Base-by-base conservation (phyloP, 2,797 vertebrate species). In the Hippocampus kuda region DNA sequence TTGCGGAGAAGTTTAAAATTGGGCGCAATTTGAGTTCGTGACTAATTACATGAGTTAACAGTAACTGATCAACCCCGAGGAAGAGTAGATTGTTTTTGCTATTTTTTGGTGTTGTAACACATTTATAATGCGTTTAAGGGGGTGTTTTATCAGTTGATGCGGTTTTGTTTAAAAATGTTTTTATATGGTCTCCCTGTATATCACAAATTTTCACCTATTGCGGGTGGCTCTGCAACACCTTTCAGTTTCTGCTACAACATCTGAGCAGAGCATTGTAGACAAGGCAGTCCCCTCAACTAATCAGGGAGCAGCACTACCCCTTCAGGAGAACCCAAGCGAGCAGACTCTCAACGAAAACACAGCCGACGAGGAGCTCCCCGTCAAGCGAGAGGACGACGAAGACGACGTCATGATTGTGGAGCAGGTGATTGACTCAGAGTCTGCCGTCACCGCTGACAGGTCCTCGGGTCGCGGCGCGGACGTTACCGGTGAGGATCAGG, bases 371-470 rank as follows among this genome's bases (percentile, higher is more conserved):
- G 83, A 88, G 53, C 53, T 83, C 0, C 71, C 83, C 4, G 79
- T 89, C 12, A 90, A 90, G 65, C 76, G 87, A 1, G 89, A 91
- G 70, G 86, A 88, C 5, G 85, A 88, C 4, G 86, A 88, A 42
- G 84, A 88, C 27, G 85, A 87, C 5, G 70, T 89, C 41, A 84
- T 86, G 77, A 84, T 88, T 0, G 81, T 86, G 72, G 87, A 87
- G 74, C 69, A 77, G 75, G 41, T n/a, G 0, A 67, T 38, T 57
- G 77, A 76, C 57, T 70, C 38, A 0, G 81, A 76, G 61, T 69
- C 53, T 59, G 24, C 22, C 3, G 8, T 3, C 1, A 61, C 59
- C 6, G 6, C 38, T 0, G 67, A 81, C 2, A 74, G 68, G 59
- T 69, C 68, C 0, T 72, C 65, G 64, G 73, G 56, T 9, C 66